phyloP scores from a whole-genome alignment of 2,113 vertebrate genomes.

The Ifrita kowaldi region DNA sequence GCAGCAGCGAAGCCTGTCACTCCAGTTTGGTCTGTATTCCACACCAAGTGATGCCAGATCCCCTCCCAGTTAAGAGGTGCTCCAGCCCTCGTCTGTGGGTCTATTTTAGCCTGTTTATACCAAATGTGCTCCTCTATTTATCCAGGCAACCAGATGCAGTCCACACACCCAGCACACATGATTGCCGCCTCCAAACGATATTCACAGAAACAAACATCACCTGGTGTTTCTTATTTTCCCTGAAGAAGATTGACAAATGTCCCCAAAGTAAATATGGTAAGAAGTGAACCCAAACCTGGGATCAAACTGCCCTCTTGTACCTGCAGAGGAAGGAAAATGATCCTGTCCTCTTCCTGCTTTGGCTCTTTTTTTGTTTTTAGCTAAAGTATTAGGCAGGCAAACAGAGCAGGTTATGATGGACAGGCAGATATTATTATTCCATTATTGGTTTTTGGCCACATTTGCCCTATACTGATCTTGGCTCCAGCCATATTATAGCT shows the following conservation, averaged over 20 bases:
- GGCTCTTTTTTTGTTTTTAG: not conserved
- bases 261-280: not conserved
- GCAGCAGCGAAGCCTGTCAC: not conserved
- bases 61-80: not conserved
- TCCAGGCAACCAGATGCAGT: not conserved
- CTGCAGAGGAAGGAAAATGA: not conserved
- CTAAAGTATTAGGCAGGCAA: not conserved
- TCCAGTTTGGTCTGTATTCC: not conserved
- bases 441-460: not conserved
- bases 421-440: not conserved
- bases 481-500: not conserved
- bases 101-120: not conserved
- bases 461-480: not conserved
- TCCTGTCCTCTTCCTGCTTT: not conserved
- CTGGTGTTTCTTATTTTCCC: not conserved
- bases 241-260: not conserved
- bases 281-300: not conserved
- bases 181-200: not conserved
- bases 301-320: not conserved
- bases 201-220: not conserved
- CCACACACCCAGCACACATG: accelerated
- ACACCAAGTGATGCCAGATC: not conserved
- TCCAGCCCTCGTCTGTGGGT: not conserved
- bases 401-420: not conserved
- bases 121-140: not conserved